Conservation (phyloP, 2,113 vertebrate genomes). For the Ploceus nigricollis region DNA sequence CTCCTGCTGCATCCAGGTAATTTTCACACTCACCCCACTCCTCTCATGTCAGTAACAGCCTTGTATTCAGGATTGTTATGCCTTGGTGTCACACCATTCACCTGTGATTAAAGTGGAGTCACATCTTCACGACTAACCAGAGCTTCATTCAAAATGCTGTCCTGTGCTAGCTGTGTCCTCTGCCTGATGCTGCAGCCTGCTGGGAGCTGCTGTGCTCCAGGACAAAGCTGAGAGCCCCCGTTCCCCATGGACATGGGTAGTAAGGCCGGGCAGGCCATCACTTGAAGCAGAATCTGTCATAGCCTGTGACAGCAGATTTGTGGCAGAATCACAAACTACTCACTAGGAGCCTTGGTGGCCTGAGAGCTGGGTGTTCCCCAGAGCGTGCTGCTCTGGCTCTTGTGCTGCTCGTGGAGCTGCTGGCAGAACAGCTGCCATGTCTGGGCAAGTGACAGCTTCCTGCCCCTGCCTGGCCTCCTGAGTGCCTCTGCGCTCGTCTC, state of each 20-base stretch:
- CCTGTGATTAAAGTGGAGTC: not conserved
- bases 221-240: rapidly evolving
- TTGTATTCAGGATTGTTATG: not conserved
- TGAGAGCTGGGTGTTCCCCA: not conserved
- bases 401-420: not conserved
- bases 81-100: not conserved
- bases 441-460: rapidly evolving
- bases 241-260: rapidly evolving
- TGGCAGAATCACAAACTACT: not conserved
- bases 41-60: rapidly evolving
- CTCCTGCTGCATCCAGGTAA: not conserved
- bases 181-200: not conserved
- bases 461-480: not conserved
- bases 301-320: not conserved
- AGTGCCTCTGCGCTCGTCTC: not conserved
- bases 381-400: rapidly evolving
- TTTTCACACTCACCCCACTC: not conserved
- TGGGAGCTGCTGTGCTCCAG: not conserved
- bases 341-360: rapidly evolving
- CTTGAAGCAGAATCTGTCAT: not conserved
- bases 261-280: rapidly evolving
- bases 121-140: not conserved
- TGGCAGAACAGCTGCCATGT: rapidly evolving
- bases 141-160: not conserved
- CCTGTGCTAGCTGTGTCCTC: not conserved